phyloP scores from a whole-genome alignment of 2,888 invertebrate genomes.

The Oasisia sp. region DNA sequence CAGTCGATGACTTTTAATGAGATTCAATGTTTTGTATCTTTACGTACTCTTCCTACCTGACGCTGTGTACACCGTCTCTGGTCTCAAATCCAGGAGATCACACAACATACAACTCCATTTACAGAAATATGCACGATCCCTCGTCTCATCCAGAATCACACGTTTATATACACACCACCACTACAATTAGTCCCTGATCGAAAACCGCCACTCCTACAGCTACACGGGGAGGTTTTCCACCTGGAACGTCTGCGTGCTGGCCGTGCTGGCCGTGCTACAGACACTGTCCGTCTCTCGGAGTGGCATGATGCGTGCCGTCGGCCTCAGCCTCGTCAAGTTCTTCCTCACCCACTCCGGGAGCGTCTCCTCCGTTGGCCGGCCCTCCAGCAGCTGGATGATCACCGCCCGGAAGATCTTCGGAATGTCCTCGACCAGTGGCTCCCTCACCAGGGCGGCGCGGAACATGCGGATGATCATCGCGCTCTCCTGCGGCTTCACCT shows the following conservation, averaged over 20 bases:
- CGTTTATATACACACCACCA: neutral
- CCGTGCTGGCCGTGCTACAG: neutral
- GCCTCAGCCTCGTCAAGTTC: conserved; percentile 50
- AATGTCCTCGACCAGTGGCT: conserved; percentile 50
- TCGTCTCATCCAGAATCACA: neutral
- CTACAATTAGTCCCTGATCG: neutral
- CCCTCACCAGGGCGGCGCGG: conserved; percentile 49
- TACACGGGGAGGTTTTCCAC: neutral
- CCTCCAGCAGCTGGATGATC: conserved; percentile 51
- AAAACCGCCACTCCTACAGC: neutral
- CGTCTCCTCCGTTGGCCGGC: conserved; percentile 55
- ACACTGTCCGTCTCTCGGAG: neutral
- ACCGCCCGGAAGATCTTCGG: conserved; percentile 54
- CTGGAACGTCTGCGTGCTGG: neutral
- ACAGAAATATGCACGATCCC: neutral
- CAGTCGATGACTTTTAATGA: neutral
- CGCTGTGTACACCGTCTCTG: neutral
- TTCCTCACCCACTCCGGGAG: conserved; percentile 56
- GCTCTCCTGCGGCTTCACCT: conserved; percentile 57
- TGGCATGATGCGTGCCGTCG: neutral
- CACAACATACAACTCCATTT: neutral
- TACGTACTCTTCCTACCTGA: neutral
- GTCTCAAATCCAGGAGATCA: neutral
- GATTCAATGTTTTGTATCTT: neutral
- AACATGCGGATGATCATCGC: conserved; percentile 55